Base-by-base conservation (phyloP, 2,113 vertebrate genomes). In the Chaetorhynchus papuensis region DNA sequence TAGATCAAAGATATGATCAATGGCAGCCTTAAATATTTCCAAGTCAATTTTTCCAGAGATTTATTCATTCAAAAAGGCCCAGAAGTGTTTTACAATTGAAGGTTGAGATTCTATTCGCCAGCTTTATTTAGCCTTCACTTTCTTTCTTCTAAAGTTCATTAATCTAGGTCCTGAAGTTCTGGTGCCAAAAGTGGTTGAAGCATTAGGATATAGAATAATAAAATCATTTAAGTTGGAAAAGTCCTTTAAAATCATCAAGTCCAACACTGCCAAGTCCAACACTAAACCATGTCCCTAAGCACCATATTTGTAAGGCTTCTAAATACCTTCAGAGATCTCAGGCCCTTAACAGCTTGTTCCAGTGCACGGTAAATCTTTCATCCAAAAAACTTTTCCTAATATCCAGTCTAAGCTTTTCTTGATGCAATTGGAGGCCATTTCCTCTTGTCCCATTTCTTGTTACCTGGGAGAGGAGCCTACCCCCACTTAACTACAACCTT, bases 1-100 rank as follows among this genome's bases (percentile, higher is more conserved):
- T 93, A 87, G 78, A 88, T 79, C 85, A 80, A 90, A 90, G 42
- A 61, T 69, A 80, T 69, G 79, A 96, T 91, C 90, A 72, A 92
- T 71, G 54, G 12, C 41, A 93, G 63, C 26, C 45, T 83, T 88
- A 95, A 91, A 61, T 88, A 93, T 76, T 89, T 89, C 44, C n/a
- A 69, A 83, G 79, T 88, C 75, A 96, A 9, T 80, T 85, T 80
- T 94, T 94, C n/a, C n/a, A 61, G 23, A 75, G 42, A 61, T 44
- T 45, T 47, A 66, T 89, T 91, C 5, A 54, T 78, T 70, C 39
- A 81, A 66, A 84, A 81, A 21, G 15, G 28, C 30, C 35, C 60
- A n/a, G 24, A 88, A 86, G 14, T 74, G 7, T 76, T 93, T 89
- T 87, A 35, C 15, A 75, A n/a, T 15, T 42, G 27, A 74, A 61